Evolutionary conservation across 2,113 vertebrate species (phyloP).

Genomic region (Sclerurus mexicanus): DNA sequence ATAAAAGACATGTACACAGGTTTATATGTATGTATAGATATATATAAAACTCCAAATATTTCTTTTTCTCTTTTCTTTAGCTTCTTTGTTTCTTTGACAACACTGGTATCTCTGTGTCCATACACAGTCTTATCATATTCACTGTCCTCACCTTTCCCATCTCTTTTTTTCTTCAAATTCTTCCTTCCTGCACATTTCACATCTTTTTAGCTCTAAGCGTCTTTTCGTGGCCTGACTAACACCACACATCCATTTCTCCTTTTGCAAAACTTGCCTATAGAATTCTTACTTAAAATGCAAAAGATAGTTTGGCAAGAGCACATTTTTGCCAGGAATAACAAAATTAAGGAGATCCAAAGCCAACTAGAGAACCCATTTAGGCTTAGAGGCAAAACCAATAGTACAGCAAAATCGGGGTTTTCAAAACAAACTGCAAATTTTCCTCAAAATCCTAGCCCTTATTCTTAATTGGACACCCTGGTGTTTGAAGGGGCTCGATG

Average conservation of each 20-base stretch:
- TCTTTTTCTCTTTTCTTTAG: not conserved
- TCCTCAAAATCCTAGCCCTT: not conserved
- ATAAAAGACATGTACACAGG: not conserved
- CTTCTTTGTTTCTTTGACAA: not conserved
- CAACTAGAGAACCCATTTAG: not conserved
- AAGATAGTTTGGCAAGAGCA: not conserved
- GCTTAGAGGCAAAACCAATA: not conserved
- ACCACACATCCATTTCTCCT: not conserved
- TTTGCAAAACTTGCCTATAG: not conserved
- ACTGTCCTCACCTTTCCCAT: not conserved
- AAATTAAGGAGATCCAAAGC: not conserved
- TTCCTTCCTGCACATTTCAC: not conserved
- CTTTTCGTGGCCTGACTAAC: not conserved
- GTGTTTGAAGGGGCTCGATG: constrained; percentile 15
- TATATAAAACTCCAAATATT: not conserved
- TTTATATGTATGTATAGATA: not conserved
- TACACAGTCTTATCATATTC: not conserved
- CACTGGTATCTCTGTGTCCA: not conserved
- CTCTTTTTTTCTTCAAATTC: not conserved
- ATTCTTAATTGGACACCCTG: constrained; percentile 37
- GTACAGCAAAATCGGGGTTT: not conserved
- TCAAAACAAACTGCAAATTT: not conserved
- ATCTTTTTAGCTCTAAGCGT: not conserved
- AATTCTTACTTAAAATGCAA: not conserved
- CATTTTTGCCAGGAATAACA: not conserved